These are phyloP conservation scores for Cryptus viduatorius DNA, from an alignment of 2,888 invertebrate genomes.

Conservation along the genomic window DNA sequence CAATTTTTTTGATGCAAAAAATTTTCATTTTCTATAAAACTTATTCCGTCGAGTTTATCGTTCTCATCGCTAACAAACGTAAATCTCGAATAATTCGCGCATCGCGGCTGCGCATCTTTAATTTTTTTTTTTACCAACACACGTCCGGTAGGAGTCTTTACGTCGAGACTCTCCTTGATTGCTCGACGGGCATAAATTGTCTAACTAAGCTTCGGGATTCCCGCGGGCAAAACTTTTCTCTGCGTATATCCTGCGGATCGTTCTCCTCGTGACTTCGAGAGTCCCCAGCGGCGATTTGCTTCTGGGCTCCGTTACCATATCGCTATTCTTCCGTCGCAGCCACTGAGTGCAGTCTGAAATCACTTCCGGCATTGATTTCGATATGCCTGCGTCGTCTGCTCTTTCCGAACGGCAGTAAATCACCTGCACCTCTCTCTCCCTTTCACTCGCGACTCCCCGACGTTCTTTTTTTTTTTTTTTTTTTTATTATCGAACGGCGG, in stretches of 20 bases:
- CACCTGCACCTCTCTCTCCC: conserved; percentile 65
- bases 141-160: conserved; percentile 15
- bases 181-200: conserved; percentile 59
- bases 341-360: conserved; percentile 36
- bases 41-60: not conserved
- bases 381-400: conserved; percentile 28
- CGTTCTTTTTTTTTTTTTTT: conserved; percentile 40
- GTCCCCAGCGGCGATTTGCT: not conserved
- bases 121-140: not conserved
- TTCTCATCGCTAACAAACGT: conserved; percentile 23
- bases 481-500: conserved; percentile 73
- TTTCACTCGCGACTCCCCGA: conserved; percentile 13
- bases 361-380: conserved; percentile 62
- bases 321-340: conserved; percentile 42
- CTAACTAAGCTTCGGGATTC: conserved; percentile 51
- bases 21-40: not conserved
- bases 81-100: conserved; percentile 18
- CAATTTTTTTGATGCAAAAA: no score
- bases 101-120: not conserved
- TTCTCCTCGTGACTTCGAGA: conserved; percentile 10
- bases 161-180: conserved; percentile 38
- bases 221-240: conserved; percentile 19
- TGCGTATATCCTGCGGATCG: conserved; percentile 36
- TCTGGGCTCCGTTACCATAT: conserved; percentile 24
- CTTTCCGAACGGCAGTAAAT: conserved; percentile 80